Conservation (phyloP, 2,113 vertebrate genomes). For the Psittacara wagleri region DNA sequence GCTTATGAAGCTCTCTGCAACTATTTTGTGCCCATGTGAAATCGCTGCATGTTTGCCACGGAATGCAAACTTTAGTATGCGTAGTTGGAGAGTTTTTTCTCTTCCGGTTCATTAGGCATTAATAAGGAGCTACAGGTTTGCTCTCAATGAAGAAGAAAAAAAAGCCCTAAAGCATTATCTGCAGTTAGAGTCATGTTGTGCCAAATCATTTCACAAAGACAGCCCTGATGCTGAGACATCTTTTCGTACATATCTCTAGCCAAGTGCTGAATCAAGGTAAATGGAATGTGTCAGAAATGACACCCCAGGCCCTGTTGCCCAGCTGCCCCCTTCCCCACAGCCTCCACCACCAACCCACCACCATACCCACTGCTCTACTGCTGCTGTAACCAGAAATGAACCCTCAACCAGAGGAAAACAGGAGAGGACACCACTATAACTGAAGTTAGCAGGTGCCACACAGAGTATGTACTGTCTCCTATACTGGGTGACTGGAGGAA, state of each 20-base stretch:
- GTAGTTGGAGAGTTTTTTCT: not conserved
- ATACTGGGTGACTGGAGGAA: accelerated
- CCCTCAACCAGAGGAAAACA: accelerated
- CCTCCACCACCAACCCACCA: not conserved
- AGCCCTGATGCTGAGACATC: accelerated
- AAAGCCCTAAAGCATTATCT: not conserved
- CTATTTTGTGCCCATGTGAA: not conserved
- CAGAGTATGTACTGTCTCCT: too few relatives aligned
- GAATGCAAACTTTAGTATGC: not conserved
- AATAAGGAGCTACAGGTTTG: not conserved
- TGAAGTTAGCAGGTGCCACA: not conserved
- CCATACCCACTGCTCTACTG: not conserved
- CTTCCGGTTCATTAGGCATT: not conserved
- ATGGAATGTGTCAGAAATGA: not conserved
- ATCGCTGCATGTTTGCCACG: not conserved
- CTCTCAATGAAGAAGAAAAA: not conserved
- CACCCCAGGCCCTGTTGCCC: accelerated
- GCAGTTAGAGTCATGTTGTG: not conserved
- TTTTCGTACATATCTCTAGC: not conserved
- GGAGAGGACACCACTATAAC: not conserved
- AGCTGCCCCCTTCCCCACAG: not conserved
- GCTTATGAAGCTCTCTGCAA: not conserved
- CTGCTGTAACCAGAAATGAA: not conserved
- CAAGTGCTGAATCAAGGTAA: not conserved
- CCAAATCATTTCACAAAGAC: not conserved